Percentiles rank a stretch among this genome's conserved stretches.
These are phyloP conservation scores for Harmothoe impar DNA, from an alignment of 2,888 invertebrate genomes.

Conservation along the genomic window DNA sequence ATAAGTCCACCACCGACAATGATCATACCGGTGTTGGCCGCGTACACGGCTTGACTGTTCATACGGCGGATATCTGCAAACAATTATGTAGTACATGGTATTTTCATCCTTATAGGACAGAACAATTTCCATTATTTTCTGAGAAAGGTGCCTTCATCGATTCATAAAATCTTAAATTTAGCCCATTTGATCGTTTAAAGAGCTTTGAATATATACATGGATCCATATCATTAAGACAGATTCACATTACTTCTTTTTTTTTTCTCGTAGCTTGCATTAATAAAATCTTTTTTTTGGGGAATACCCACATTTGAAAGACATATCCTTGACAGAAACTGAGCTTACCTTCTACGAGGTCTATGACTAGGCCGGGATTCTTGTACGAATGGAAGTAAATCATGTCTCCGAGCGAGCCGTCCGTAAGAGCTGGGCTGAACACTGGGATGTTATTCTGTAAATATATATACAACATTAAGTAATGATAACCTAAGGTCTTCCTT, in stretches of 20 bases:
- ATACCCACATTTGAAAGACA: too few relatives aligned
- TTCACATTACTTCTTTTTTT: too few relatives aligned
- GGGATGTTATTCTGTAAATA: constrained; percentile 93
- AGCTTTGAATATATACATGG: too few relatives aligned
- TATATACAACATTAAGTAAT: constrained; percentile 10
- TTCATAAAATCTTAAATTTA: background rate
- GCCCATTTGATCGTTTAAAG: too few relatives aligned
- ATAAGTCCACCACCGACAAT: constrained; percentile 97
- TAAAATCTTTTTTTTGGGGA: too few relatives aligned
- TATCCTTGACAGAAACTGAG: background rate
- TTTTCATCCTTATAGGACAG: background rate
- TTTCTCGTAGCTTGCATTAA: too few relatives aligned
- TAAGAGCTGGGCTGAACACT: constrained; percentile 97
- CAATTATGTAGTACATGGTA: background rate
- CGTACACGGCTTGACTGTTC: constrained; percentile 96
- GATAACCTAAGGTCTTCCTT: too few relatives aligned
- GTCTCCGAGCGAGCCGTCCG: constrained; percentile 97
- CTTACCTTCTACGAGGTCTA: constrained; percentile 94
- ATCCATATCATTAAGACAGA: too few relatives aligned
- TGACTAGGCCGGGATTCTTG: constrained; percentile 93
- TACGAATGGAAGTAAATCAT: constrained; percentile 99
- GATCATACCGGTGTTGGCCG: constrained; percentile 96
- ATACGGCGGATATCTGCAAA: constrained; percentile 91
- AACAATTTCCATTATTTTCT: background rate
- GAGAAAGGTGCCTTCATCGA: background rate